Conservation (phyloP, 2,797 vertebrate genomes). For the Enteromius argenteus region DNA sequence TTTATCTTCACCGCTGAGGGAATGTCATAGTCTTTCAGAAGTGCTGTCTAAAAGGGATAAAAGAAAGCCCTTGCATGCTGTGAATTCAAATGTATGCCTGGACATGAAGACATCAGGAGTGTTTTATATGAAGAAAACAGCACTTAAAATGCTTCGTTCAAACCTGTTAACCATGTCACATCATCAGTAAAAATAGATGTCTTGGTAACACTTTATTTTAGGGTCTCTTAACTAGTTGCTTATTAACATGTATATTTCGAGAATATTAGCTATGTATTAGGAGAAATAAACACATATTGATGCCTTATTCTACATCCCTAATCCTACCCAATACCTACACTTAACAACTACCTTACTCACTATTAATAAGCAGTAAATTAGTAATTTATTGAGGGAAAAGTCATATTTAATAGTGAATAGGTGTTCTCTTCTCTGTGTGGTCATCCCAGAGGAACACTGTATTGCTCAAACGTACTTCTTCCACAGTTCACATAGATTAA, state of each 20-base stretch:
- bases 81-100: constrained; percentile 46
- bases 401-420: too few relatives aligned
- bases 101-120: constrained; percentile 28
- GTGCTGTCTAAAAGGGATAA: constrained; percentile 56
- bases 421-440: too few relatives aligned
- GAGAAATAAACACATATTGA: too few relatives aligned
- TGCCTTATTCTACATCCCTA: too few relatives aligned
- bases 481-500: neutral
- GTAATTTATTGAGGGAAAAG: too few relatives aligned
- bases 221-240: too few relatives aligned
- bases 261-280: too few relatives aligned
- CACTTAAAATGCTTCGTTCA: neutral
- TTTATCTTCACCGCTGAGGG: constrained; percentile 51
- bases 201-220: neutral
- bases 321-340: too few relatives aligned
- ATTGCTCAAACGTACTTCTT: neutral
- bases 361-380: too few relatives aligned
- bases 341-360: too few relatives aligned
- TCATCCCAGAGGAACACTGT: neutral
- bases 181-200: neutral
- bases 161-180: constrained; percentile 10
- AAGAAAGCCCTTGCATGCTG: constrained; percentile 62
- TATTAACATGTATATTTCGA: too few relatives aligned
- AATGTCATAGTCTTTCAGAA: constrained; percentile 51
- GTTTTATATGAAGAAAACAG: constrained; percentile 37